Base-by-base conservation (phyloP, 37 sponge, comb jelly and placozoan species). In the Spongilla lacustris region DNA sequence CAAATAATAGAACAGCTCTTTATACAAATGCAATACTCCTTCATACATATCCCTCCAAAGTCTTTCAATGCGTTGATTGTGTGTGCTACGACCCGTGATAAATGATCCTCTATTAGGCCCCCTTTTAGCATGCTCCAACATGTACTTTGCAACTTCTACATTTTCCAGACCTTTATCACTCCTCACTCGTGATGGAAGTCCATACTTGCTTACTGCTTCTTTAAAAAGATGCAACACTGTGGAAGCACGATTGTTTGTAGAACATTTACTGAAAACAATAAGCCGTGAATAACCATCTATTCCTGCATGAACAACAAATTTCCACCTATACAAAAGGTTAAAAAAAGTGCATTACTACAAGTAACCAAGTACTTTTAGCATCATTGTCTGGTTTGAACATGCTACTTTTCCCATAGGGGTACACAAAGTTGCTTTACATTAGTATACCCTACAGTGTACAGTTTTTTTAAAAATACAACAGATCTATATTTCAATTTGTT, bases 31-130 rank as follows among this genome's bases (percentile, higher is more conserved):
- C 21, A 85, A 10, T 3, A 58, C 32, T 10, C 70, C 58, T 24
- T 31, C 22, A 32, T 84, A 88, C 5, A 88, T 58, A 77, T 89
- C 90, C 24, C 89, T 49, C 92, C 92, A 92, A 6, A 88, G 41
- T 35, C 92, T 28, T 76, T 91, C 92, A 58, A 91, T 87, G 12
- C 88, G 92, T 46, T 87, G 83, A 79, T 88, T 92, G 36, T 92
- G 92, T 5, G 82, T 84, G 32, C 91, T 90, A 9, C 86, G 14
- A 22, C 91, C 87, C 30, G 91, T 86, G 28, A 90, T 91, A n/a
- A 41, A 79, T 22, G 87, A 85, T 71, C 85, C 76, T 50, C 85
- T 31, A 69, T 85, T 80, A 36, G 80, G 80, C 8, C 90, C 90
- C 34, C 85, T 73, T 27, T 41, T 58, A 49, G 90, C 85, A 50